Percentiles rank a stretch among this genome's conserved stretches.
phyloP scores from a whole-genome alignment of 2,888 invertebrate genomes.

The Saturnia pavonia region DNA sequence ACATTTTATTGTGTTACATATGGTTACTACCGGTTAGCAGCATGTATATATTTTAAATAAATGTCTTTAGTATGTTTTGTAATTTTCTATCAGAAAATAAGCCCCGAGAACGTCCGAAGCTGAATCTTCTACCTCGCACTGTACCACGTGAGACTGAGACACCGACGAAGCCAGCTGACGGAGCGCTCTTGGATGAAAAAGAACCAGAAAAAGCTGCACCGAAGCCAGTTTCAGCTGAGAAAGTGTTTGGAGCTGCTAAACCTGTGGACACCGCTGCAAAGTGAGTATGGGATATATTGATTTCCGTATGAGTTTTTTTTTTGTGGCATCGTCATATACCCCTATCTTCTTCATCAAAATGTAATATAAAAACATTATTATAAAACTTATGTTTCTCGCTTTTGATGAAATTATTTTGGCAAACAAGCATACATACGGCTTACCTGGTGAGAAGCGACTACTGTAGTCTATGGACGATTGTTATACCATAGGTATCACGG shows the following conservation, averaged over 20 bases:
- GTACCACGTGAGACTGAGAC: conserved; percentile 83
- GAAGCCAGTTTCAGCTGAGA: conserved; percentile 83
- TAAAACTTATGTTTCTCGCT: no score
- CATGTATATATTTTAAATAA: neutral
- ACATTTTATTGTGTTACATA: no score
- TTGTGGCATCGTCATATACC: no score
- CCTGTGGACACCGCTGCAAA: conserved; percentile 96
- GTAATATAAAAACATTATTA: no score
- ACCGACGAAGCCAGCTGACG: conserved; percentile 62
- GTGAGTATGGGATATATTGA: conserved; percentile 46
- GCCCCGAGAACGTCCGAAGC: conserved; percentile 87
- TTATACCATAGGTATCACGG: no score
- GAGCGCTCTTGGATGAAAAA: conserved; percentile 47
- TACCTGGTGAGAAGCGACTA: no score
- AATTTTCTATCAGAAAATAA: conserved; percentile 57
- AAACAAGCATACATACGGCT: no score
- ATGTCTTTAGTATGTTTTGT: neutral
- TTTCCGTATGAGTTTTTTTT: neutral
- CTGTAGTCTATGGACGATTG: no score
- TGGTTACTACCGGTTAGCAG: no score
- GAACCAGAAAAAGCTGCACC: conserved; percentile 57
- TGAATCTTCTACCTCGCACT: conserved; percentile 91
- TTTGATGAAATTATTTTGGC: no score
- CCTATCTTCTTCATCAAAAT: no score
- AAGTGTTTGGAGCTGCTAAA: conserved; percentile 96